Evolutionary conservation across 2,888 invertebrate species (phyloP).

Genomic region (Caenorhabditis sp.): DNA sequence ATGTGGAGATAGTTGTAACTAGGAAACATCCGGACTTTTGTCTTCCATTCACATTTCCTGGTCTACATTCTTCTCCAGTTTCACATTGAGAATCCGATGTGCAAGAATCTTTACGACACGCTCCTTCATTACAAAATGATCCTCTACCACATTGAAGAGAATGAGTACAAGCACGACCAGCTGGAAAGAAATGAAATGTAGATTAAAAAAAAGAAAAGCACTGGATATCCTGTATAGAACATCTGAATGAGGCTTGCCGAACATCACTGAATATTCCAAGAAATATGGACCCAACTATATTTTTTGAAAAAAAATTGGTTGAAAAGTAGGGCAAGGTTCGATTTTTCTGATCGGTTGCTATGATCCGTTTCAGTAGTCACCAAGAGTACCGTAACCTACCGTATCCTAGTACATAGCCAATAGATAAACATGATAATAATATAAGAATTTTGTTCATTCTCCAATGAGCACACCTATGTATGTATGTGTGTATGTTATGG

Average conservation of each 20-base stretch:
- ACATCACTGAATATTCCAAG: too few relatives aligned
- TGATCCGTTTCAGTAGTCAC: too few relatives aligned
- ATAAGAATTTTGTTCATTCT: background rate
- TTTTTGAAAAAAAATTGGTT: too few relatives aligned
- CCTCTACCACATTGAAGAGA: constrained; percentile 46
- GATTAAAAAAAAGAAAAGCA: too few relatives aligned
- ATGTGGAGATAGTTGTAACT: constrained; percentile 11
- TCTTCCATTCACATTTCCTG: constrained; percentile 57
- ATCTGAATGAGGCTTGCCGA: too few relatives aligned
- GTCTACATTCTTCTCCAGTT: constrained; percentile 57
- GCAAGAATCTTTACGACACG: constrained; percentile 45
- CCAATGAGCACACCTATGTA: background rate
- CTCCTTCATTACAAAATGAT: constrained; percentile 39
- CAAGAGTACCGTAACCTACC: background rate
- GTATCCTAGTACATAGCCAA: background rate
- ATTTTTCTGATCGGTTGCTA: too few relatives aligned
- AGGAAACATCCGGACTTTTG: constrained; percentile 58
- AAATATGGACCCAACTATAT: too few relatives aligned
- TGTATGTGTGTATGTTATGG: too few relatives aligned
- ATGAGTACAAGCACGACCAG: constrained; percentile 32
- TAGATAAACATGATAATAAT: background rate
- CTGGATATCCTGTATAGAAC: too few relatives aligned
- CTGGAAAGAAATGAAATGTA: background rate
- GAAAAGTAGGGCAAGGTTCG: too few relatives aligned
- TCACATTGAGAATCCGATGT: constrained; percentile 39